Percentiles rank a stretch among this genome's conserved stretches.
Conservation (phyloP, 2,113 vertebrate species). For the Brachypodius melanocephalos region DNA sequence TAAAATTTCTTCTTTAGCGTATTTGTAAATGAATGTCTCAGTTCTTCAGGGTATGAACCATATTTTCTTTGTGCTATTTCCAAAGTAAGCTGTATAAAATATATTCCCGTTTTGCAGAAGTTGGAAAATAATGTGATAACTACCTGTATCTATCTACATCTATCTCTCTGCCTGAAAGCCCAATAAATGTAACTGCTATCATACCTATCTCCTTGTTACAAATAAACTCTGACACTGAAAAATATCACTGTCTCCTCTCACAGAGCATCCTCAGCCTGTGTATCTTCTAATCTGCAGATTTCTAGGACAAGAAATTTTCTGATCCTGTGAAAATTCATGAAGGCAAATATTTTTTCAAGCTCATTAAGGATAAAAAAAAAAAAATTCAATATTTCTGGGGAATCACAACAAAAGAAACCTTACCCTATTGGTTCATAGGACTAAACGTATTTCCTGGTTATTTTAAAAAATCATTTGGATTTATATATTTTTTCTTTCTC, state of each 20-base stretch:
- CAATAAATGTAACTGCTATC: conserved; percentile 36
- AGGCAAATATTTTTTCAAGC: background rate
- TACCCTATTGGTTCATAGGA: background rate
- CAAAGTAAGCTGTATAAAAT: background rate
- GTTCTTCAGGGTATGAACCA: background rate
- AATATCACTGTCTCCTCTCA: background rate
- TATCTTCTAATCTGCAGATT: background rate
- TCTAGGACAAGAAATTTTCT: conserved; percentile 13
- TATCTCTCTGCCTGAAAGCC: conserved; percentile 17
- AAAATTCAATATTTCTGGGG: background rate
- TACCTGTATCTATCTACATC: conserved; percentile 12
- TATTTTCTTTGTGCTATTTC: background rate
- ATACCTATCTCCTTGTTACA: background rate
- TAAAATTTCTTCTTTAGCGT: background rate
- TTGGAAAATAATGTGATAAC: conserved; percentile 13
- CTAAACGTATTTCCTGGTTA: background rate
- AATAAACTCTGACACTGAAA: conserved; percentile 33
- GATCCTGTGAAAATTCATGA: background rate
- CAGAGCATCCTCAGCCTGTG: background rate
- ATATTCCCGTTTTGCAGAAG: background rate
- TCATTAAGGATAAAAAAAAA: background rate
- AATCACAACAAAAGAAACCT: background rate
- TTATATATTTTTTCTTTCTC: background rate
- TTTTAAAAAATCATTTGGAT: background rate
- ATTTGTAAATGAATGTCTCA: background rate